Evolutionary conservation across 2,888 invertebrate genomes (phyloP), one percentile per base, ranked within the genome.

Genomic region (Drosophila antonietae): DNA sequence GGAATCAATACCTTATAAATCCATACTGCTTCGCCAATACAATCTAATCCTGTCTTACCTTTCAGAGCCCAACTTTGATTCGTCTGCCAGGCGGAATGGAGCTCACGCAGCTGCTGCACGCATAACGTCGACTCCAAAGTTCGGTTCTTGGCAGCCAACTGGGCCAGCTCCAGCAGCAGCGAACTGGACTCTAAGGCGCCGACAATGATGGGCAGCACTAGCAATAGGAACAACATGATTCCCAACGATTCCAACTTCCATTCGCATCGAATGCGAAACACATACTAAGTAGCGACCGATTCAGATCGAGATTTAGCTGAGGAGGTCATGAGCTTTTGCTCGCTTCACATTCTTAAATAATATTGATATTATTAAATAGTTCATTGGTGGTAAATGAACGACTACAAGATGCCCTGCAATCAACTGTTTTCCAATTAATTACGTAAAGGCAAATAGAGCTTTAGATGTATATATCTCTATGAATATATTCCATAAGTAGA

Each of bases 41-140:
- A 0, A 28, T n/a, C 31, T 7, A 0, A 37, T 39, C 12, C 12
- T 2, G 14, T 18, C 12, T 15, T 52, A 81, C 81, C 81, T 58
- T 69, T 81, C 3, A 83, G 10, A 0, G 81, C 83, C 81, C 81
- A 81, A 8, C 56, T 18, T 4, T 56, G 51, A 10, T 43, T 47
- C 3, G 58, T 15, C 15, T 55, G 44, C 41, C 52, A 63, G 4
- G 63, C 78, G 7, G 31, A 3, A 1, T 57, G 51, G n/a, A 83
- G 39, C 3, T 28, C 18, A 10, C 52, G 35, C 5, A 81, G 55
- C 49, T 83, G 69, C 14, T 64, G 18, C 23, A 59, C 61, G 18
- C 81, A 81, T 3, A 10, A 10, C 20, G 75, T 59, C 23, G 53
- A 10, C 1, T 44, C 31, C 2, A 8, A 18, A 7, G 71, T 51